Base-by-base conservation (phyloP, 2,888 invertebrate species). In the Cheilosia impressa region DNA sequence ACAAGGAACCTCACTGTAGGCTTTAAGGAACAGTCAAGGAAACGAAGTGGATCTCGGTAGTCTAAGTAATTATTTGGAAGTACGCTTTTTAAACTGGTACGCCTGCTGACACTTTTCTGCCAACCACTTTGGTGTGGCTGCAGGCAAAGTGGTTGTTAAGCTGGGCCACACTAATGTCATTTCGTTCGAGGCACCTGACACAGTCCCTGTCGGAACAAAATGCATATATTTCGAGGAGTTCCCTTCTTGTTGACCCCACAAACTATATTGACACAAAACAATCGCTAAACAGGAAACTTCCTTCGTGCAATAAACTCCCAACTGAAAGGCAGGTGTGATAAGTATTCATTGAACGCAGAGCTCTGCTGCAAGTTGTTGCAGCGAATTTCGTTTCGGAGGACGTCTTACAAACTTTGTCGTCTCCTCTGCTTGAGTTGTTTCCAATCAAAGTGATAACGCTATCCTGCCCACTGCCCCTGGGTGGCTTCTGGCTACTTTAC, bases 271-370 rank as follows among this genome's bases (percentile, higher is more conserved):
- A 22, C 10, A 52, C 45, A n/a, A n/a, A 17, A 52, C 19, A 55
- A 55, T 55, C 55, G 7, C n/a, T 34, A 55, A 55, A 55, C 9
- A 31, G 52, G 22, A 55, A 55, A 55, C 34, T 55, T 55, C 2
- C 55, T 55, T 10, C 55, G 1, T 55, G 2, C 55, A 31, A 34
- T 34, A 34, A 34, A 22, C 53, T 27, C 52, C 7, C 31, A 55
- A 55, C 55, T 55, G 27, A 55, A 69, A 65, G 53, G 58, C 82
- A 83, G 82, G 82, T 83, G 82, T 78, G 60, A 78, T 78, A 83
- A 78, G 72, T 78, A 78, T 68, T 72, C 72, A 83, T 78, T 73
- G 50, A 78, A 78, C 72, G 68, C 62, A 43, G 45, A 68, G 66
- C 60, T 27, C 27, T 78, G 66, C 60, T 78, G 19, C 66, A 81